Percentiles rank a stretch among this genome's conserved stretches.
phyloP scores from a whole-genome alignment of 2,113 vertebrate species.

The Rhabdomys dilectus region DNA sequence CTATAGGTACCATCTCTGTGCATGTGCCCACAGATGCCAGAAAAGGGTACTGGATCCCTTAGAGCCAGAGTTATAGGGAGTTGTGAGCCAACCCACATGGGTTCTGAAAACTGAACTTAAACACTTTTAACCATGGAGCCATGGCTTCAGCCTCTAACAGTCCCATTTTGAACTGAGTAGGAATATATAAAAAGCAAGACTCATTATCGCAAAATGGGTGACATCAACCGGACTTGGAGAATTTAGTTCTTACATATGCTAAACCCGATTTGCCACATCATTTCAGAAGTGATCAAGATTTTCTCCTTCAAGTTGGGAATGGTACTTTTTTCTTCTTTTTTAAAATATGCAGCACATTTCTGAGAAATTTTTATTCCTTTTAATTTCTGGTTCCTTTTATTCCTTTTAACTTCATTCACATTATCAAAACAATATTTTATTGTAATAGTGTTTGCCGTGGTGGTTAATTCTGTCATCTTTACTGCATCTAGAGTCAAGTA shows the following conservation, averaged over 20 bases:
- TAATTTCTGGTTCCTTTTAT: neutral
- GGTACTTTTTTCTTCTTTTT: neutral
- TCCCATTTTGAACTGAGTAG: neutral
- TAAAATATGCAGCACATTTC: neutral
- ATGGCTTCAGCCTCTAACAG: neutral
- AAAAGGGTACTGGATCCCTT: neutral
- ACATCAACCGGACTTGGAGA: neutral
- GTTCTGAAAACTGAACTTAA: neutral
- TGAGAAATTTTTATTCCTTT: conserved; percentile 3
- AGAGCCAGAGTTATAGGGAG: neutral
- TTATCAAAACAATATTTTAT: neutral
- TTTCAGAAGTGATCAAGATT: neutral
- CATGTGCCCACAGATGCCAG: neutral
- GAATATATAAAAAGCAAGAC: conserved; percentile 15
- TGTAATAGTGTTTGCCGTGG: neutral
- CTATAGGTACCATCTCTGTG: neutral
- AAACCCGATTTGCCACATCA: neutral
- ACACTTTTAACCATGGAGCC: neutral
- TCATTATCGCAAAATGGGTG: neutral
- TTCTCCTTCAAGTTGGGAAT: neutral
- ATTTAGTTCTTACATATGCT: neutral
- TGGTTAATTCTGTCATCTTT: neutral
- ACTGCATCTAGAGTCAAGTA: neutral
- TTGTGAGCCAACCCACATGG: neutral
- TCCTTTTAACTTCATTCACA: neutral